Evolutionary conservation across 2,797 vertebrate genomes (phyloP), one percentile per base, ranked within the genome.

Genomic region (Pipistrellus kuhlii): DNA sequence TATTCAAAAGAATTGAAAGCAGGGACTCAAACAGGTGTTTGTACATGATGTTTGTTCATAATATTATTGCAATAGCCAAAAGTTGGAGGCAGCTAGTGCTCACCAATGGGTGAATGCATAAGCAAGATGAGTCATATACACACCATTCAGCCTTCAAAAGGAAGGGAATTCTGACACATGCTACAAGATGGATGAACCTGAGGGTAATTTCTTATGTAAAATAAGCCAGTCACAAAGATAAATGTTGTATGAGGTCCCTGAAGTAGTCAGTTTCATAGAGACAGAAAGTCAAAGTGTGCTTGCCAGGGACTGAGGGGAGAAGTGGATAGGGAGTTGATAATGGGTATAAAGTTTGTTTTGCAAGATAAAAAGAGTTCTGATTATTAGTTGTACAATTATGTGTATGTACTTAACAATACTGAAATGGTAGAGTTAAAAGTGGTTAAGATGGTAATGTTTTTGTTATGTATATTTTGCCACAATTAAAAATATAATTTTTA

Each of bases 181-280:
- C 41, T 38, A 25, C 41, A 78, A 23, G 57, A 32, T 91, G 53
- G 20, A 38, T 95, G 89, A 92, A 53, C 38, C 14, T 82, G 3
- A 91, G n/a, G 66, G 77, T 5, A 27, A 87, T 83, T 84, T 72
- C 35, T 62, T 44, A 64, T 88, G 23, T 90, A 57, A 91, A 91
- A 81, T 81, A 87, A 94, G 21, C 44, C 35, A 46, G 15, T 62
- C 62, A 85, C 44, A 53, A 82, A 82, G 44, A 46, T 30, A 93
- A 76, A 48, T 87, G 41, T 38, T 66, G 2, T 35, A 35, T 32
- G 6, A 51, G 32, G 13, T 82, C 32, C 11, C 11, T 82, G 64
- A 30, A 57, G 13, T 35, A 83, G 23, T 85, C 25, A 66, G 30
- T 17, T 92, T 90, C n/a, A 8, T 35, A 64, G 48, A 62, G 75